Conservation (phyloP, 1,140 invertebrate genomes). For the Drosophila busckii region DNA sequence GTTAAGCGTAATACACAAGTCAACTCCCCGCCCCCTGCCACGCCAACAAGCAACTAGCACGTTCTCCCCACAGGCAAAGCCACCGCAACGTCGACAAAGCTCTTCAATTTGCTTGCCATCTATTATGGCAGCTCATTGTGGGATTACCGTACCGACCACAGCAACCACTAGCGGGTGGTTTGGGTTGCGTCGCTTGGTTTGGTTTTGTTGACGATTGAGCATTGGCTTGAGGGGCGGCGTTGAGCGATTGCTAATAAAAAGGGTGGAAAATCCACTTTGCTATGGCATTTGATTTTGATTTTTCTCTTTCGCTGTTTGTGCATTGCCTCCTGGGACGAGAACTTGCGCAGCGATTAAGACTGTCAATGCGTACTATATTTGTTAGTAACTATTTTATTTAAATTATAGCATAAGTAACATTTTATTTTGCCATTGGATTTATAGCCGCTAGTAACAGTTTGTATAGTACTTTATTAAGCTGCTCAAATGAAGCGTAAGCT, state of each 20-base stretch:
- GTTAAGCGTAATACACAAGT: conserved; percentile 75
- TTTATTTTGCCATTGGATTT: too few relatives aligned
- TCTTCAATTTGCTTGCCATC: conserved; percentile 78
- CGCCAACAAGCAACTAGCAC: too few relatives aligned
- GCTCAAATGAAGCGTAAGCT: neutral
- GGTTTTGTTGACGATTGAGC: neutral
- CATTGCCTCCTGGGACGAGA: conserved; percentile 44
- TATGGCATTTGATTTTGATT: conserved; percentile 78
- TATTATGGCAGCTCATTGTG: conserved; percentile 78
- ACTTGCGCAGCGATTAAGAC: neutral
- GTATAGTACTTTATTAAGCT: too few relatives aligned
- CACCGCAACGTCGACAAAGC: conserved; percentile 69
- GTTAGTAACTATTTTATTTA: too few relatives aligned
- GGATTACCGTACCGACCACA: conserved; percentile 68
- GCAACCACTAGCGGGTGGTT: conserved; percentile 11
- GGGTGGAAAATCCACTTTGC: conserved; percentile 78
- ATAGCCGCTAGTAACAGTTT: too few relatives aligned
- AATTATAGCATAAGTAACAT: too few relatives aligned
- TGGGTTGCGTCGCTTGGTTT: neutral
- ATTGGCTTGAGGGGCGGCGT: conserved; percentile 2
- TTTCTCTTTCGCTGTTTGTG: conserved; percentile 45
- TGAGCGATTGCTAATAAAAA: conserved; percentile 74
- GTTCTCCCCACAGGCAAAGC: conserved; percentile 33
- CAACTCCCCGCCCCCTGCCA: conserved; percentile 40
- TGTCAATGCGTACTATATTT: conserved; percentile 29